These are phyloP conservation scores for Schizopygopsis pylzovi DNA, from an alignment of 2,797 vertebrate genomes.

Conservation along the genomic window DNA sequence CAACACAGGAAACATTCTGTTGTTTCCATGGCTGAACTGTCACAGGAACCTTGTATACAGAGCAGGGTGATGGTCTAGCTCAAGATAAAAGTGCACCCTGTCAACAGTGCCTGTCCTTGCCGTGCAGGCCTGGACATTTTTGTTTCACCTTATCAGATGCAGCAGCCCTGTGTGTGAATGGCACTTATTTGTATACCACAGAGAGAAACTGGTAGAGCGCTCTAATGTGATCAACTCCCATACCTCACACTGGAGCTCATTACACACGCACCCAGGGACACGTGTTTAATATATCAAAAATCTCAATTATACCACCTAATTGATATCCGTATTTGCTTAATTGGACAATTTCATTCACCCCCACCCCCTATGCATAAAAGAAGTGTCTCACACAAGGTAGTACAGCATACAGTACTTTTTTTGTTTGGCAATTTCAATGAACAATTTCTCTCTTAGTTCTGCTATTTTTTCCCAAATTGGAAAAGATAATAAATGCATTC, in stretches of 20 bases:
- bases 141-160: conserved; percentile 49
- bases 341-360: conserved; percentile 68
- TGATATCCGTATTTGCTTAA: conserved; percentile 84
- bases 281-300: conserved; percentile 76
- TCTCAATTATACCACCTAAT: conserved; percentile 81
- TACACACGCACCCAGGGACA: conserved; percentile 76
- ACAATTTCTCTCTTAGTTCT: conserved; percentile 34
- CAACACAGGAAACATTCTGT: conserved; percentile 20
- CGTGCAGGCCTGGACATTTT: conserved; percentile 28
- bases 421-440: conserved; percentile 57
- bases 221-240: conserved; percentile 65
- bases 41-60: conserved; percentile 33
- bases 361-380: conserved; percentile 57
- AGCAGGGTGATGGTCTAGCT: conserved; percentile 43
- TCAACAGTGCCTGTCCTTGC: conserved; percentile 36
- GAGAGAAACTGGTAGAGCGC: conserved; percentile 39
- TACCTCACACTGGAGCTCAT: conserved; percentile 73
- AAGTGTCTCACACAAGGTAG: conserved; percentile 54
- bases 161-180: conserved; percentile 38
- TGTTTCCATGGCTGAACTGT: conserved; percentile 36
- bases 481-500: conserved; percentile 57
- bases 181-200: conserved; percentile 27
- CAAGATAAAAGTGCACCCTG: conserved; percentile 44
- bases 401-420: background rate
- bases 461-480: conserved; percentile 66